Evolutionary conservation across 30 jellyfish, hydroid and myxozoan species (phyloP), one percentile per base, ranked within the genome.

Genomic region (Turritopsis dohrnii): DNA sequence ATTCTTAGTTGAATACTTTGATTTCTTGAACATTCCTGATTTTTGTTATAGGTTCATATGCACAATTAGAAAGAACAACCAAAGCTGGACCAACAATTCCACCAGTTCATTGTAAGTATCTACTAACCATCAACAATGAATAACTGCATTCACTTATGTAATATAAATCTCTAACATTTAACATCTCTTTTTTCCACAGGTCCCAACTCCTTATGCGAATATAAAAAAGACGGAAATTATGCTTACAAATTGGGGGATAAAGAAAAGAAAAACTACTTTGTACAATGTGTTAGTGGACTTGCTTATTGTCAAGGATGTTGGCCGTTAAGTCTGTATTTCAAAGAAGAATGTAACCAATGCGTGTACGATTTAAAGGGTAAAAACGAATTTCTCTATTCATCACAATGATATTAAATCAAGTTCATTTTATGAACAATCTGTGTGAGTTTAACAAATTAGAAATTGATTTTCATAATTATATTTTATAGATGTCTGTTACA

Each of bases 221-320:
- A 80, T 7, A 29, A 21, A 80, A 1, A 71, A 0, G 87, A 80
- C 21, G 87, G 87, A 80, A 80, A 80, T 21, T 60, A 80, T 19
- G 18, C 53, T 80, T 80, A 30, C 65, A 52, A 54, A 16, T 5
- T 21, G 29, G 29, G 29, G 7, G 8, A 21, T 21, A 26, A 21
- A 26, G 17, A 26, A 21, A 66, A 66, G 17, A 17, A 66, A 66
- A 54, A 80, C 66, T 54, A 80, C 52, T 80, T 80, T 19, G 87
- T 80, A 1, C 81, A 60, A 52, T 80, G 87, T 27, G 87, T 27
- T 16, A 52, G 21, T 27, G 87, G 84, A 22, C 1, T 31, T 8
- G 81, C 81, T 25, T 52, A 80, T 52, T 80, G 87, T 52, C 87
- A 80, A 80, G 54, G 81, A 66, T 80, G 87, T 19, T 80, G 87